Evolutionary conservation across 2,888 invertebrate species (phyloP).

Genomic region (Megastigmus dorsalis): DNA sequence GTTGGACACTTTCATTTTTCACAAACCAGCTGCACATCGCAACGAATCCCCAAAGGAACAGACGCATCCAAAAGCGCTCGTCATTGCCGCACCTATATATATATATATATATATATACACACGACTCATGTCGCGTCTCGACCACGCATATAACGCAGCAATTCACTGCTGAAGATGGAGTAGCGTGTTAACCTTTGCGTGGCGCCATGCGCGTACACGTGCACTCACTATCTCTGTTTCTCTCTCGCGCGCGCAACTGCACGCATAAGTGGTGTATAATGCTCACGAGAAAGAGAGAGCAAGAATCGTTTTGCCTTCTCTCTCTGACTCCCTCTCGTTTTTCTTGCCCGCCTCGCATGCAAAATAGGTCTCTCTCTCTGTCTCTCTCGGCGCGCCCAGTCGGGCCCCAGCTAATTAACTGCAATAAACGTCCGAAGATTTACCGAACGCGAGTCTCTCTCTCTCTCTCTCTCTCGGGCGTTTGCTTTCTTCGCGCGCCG

Average conservation of each 20-base stretch:
- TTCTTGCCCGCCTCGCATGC: slow-evolving; percentile 57
- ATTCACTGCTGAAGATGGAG: slow-evolving; percentile 42
- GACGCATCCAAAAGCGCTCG: no score
- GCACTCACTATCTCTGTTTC: no score
- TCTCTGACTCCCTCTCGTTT: background rate
- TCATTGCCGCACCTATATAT: no score
- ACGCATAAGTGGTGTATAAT: slow-evolving; percentile 7
- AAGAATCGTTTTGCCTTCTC: slow-evolving; percentile 3
- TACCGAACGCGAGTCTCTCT: slow-evolving; percentile 59
- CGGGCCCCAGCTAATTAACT: slow-evolving; percentile 68
- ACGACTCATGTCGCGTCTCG: no score
- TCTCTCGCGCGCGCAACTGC: no score
- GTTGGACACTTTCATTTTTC: no score
- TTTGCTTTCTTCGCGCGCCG: slow-evolving; percentile 40
- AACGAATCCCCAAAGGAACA: no score
- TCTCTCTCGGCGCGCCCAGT: slow-evolving; percentile 58
- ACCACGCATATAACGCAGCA: no score
- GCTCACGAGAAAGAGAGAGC: background rate
- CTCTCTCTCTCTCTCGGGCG: slow-evolving; percentile 23
- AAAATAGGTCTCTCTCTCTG: no score
- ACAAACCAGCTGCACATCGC: no score
- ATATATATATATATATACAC: no score
- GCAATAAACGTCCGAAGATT: slow-evolving; percentile 70
- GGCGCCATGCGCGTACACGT: no score
- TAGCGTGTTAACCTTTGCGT: slow-evolving; percentile 61